Percentiles rank a stretch among this genome's conserved stretches.
These are phyloP conservation scores for Daphoenositta chrysoptera DNA, from an alignment of 2,113 vertebrate species.

Conservation along the genomic window DNA sequence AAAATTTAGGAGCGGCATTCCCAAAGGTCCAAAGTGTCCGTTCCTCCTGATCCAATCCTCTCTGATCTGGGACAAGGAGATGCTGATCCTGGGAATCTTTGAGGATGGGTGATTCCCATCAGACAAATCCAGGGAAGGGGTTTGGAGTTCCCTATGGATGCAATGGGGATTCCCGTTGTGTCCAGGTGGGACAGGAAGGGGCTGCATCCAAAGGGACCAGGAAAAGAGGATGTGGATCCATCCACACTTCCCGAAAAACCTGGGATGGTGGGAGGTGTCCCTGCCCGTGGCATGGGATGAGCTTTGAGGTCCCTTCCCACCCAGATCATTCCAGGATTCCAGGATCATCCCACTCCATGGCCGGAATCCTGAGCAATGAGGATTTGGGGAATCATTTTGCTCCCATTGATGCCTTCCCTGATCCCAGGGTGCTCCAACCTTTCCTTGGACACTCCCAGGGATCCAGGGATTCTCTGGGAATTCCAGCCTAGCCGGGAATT, in stretches of 20 bases:
- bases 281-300: background rate
- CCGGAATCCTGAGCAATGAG: fast-evolving
- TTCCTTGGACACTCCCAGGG: fast-evolving
- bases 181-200: background rate
- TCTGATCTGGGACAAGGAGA: fast-evolving
- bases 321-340: background rate
- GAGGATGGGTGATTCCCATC: background rate
- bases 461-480: background rate
- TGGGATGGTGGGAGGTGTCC: background rate
- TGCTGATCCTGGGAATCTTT: background rate
- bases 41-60: background rate
- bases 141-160: background rate
- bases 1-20: background rate
- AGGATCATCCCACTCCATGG: fast-evolving
- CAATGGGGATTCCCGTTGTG: fast-evolving
- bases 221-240: background rate
- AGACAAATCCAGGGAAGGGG: background rate
- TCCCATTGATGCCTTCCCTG: fast-evolving
- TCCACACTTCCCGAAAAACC: background rate
- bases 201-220: background rate
- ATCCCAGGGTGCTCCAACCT: fast-evolving
- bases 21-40: fast-evolving
- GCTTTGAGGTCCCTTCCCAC: background rate
- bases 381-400: background rate
- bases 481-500: background rate